phyloP scores from a whole-genome alignment of 2,888 invertebrate species.

The Apotomis betuletana region DNA sequence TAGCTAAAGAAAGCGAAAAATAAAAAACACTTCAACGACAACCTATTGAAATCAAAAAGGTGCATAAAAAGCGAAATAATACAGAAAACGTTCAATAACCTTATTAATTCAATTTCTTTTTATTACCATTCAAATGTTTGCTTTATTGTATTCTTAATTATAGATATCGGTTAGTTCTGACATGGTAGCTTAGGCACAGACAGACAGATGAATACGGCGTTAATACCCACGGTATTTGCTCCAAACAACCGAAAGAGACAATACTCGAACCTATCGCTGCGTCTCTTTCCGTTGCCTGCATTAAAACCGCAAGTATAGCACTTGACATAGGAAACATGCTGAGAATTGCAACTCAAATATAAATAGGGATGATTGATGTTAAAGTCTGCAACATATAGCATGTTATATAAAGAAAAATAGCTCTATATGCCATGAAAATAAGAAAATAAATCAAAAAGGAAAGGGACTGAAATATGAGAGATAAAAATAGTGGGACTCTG shows the following conservation, averaged over 20 bases:
- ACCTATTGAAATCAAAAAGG: slow-evolving; percentile 10
- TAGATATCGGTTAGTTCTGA: slow-evolving; percentile 51
- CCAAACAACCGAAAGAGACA: neutral
- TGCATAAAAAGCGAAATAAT: slow-evolving; percentile 30
- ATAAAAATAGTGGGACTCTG: no score
- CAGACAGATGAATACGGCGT: slow-evolving; percentile 54
- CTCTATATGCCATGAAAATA: no score
- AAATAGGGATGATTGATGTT: neutral
- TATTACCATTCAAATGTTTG: slow-evolving; percentile 25
- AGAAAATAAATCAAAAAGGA: no score
- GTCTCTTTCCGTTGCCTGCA: neutral
- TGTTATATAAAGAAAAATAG: no score
- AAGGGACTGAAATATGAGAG: no score
- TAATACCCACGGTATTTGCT: slow-evolving; percentile 34
- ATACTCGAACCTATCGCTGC: neutral
- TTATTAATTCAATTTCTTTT: neutral
- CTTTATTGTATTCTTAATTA: slow-evolving; percentile 44
- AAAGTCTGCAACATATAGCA: neutral
- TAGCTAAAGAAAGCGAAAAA: slow-evolving; percentile 23
- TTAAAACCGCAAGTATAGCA: neutral
- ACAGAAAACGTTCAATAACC: neutral
- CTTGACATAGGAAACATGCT: slow-evolving; percentile 25
- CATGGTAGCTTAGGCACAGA: slow-evolving; percentile 60
- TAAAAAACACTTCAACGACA: slow-evolving; percentile 12
- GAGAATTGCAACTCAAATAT: slow-evolving; percentile 27